Conservation (phyloP, 2,797 vertebrate species). For the Microctenopoma stevenorrisi region DNA sequence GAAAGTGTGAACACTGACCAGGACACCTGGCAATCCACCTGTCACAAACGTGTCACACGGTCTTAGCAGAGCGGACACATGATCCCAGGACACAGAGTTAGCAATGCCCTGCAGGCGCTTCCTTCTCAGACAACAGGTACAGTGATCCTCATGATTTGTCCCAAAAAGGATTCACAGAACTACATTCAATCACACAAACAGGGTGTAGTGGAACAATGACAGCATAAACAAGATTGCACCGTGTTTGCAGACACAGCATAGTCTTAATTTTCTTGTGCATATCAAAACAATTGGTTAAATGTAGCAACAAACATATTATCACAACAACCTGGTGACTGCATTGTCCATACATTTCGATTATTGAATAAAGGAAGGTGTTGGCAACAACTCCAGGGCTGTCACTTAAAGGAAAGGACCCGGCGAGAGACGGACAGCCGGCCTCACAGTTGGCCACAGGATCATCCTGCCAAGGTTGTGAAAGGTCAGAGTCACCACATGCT, state of each 20-base stretch:
- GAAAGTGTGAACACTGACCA: slow-evolving; percentile 41
- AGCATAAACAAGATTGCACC: slow-evolving; percentile 19
- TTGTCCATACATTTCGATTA: slow-evolving; percentile 9
- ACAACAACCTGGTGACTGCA: neutral
- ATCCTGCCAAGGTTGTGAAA: slow-evolving; percentile 77
- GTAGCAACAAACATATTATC: neutral
- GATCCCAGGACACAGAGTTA: slow-evolving; percentile 37
- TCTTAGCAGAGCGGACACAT: slow-evolving; percentile 46
- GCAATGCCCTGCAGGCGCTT: slow-evolving; percentile 24
- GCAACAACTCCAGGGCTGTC: slow-evolving; percentile 49
- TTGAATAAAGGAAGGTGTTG: slow-evolving; percentile 27
- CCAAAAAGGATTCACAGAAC: slow-evolving; percentile 11
- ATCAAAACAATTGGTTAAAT: slow-evolving; percentile 3
- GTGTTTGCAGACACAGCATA: neutral
- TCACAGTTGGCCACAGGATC: slow-evolving; percentile 75
- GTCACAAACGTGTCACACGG: slow-evolving; percentile 54
- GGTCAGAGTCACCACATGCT: slow-evolving; percentile 79
- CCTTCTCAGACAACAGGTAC: slow-evolving; percentile 42
- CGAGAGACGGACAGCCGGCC: slow-evolving; percentile 78
- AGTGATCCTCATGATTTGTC: slow-evolving; percentile 42
- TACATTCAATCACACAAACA: slow-evolving; percentile 9
- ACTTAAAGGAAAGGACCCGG: slow-evolving; percentile 52
- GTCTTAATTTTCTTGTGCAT: neutral
- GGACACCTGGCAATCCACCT: slow-evolving; percentile 68
- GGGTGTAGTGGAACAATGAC: slow-evolving; percentile 4